phyloP scores from a whole-genome alignment of 2,797 vertebrate genomes.

The Coendou prehensilis region DNA sequence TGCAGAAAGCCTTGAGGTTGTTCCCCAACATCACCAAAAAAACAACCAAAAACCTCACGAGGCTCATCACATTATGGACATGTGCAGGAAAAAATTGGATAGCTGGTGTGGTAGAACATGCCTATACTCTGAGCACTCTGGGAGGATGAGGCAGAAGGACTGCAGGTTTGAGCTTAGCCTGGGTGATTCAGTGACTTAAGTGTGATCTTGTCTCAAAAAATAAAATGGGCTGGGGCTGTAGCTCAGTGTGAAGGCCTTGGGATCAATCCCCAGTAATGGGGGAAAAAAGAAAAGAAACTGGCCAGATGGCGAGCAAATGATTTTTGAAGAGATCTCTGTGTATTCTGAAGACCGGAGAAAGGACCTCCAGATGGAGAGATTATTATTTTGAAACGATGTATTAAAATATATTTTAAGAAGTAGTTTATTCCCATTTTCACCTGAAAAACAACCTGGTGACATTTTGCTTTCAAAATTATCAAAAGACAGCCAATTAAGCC shows the following conservation, averaged over 20 bases:
- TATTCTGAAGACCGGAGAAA: slow-evolving; percentile 43
- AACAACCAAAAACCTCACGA: not conserved
- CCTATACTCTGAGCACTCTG: not conserved
- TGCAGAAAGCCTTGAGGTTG: not conserved
- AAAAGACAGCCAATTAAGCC: not conserved
- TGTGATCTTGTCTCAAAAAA: not conserved
- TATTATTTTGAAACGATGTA: slow-evolving; percentile 31
- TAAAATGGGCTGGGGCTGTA: not conserved
- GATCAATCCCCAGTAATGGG: not conserved
- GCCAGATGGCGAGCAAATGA: not conserved
- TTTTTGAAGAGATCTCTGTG: slow-evolving; percentile 1
- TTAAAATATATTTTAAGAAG: not conserved
- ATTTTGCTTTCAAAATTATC: not conserved
- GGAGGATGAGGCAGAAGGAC: not conserved
- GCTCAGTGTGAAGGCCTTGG: not conserved
- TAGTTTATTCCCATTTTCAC: slow-evolving; percentile 49
- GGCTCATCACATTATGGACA: not conserved
- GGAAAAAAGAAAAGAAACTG: not conserved
- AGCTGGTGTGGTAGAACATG: not conserved
- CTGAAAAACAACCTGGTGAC: not conserved
- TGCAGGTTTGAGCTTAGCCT: not conserved
- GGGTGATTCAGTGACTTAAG: not conserved
- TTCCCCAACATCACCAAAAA: not conserved
- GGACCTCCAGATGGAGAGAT: not conserved
- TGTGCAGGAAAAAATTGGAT: not conserved